phyloP scores from a whole-genome alignment of 2,797 vertebrate genomes.

The Sebastes trivittatus region DNA sequence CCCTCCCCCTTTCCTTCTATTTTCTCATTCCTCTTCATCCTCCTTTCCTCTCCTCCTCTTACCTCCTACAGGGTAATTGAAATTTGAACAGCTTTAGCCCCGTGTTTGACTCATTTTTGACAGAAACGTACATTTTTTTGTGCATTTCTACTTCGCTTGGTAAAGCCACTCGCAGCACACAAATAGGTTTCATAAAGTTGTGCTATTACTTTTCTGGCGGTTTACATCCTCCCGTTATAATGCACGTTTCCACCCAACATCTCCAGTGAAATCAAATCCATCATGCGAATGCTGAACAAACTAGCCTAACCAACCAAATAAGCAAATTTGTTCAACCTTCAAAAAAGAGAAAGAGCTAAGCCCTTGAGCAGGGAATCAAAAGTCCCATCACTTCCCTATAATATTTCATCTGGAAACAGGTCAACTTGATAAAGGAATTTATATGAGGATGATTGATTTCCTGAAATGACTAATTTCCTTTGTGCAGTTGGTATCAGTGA shows the following conservation, averaged over 20 bases:
- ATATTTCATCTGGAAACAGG: slow-evolving; percentile 72
- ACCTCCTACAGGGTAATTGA: slow-evolving; percentile 67
- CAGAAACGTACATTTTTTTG: slow-evolving; percentile 9
- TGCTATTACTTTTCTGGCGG: slow-evolving; percentile 1
- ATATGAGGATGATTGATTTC: slow-evolving; percentile 77
- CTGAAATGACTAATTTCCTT: slow-evolving; percentile 75
- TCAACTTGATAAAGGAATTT: slow-evolving; percentile 74
- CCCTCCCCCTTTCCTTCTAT: slow-evolving; percentile 28
- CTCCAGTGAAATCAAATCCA: slow-evolving; percentile 48
- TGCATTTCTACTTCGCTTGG: slow-evolving; percentile 18
- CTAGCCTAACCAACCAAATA: slow-evolving; percentile 49
- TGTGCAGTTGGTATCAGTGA: slow-evolving; percentile 60
- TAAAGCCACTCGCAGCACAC: slow-evolving; percentile 18
- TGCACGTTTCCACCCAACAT: slow-evolving; percentile 37
- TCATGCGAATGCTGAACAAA: slow-evolving; percentile 46
- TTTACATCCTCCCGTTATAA: slow-evolving; percentile 19
- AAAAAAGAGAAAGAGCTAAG: slow-evolving; percentile 37
- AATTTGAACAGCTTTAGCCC: slow-evolving; percentile 64
- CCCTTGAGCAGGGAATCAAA: slow-evolving; percentile 47
- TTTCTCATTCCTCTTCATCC: slow-evolving; percentile 67
- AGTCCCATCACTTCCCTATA: slow-evolving; percentile 41
- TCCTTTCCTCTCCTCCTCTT: slow-evolving; percentile 51
- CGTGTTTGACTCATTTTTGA: slow-evolving; percentile 55
- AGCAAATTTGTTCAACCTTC: slow-evolving; percentile 60
- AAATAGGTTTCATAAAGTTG: slow-evolving; percentile 34